Percentiles rank a stretch among this genome's conserved stretches.
phyloP scores from a whole-genome alignment of 2,797 vertebrate genomes.

The Pempheris klunzingeri region DNA sequence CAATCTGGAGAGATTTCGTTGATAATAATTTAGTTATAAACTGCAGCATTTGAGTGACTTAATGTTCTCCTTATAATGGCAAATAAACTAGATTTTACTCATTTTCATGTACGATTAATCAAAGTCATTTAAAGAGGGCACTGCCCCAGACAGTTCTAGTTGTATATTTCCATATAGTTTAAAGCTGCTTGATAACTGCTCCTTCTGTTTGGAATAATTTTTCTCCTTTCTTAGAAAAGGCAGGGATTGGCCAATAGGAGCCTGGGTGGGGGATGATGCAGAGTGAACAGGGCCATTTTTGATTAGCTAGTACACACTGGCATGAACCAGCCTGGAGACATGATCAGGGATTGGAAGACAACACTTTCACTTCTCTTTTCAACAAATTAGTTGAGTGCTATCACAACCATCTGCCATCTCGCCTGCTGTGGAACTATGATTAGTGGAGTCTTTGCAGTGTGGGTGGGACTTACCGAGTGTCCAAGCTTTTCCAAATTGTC shows the following conservation, averaged over 20 bases:
- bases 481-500: conserved; percentile 98
- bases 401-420: conserved; percentile 23
- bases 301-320: not conserved
- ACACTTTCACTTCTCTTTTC: conserved; percentile 64
- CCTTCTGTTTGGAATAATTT: not conserved
- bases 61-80: not conserved
- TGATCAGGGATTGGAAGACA: conserved; percentile 34
- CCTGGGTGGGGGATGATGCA: not conserved
- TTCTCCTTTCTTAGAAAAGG: not conserved
- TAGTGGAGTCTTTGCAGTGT: not conserved
- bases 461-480: conserved; percentile 89
- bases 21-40: too few species aligned
- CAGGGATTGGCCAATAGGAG: not conserved
- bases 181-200: too few species aligned
- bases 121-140: not conserved
- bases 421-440: not conserved
- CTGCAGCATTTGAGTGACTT: not conserved
- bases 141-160: too few species aligned
- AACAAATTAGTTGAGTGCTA: conserved; percentile 9
- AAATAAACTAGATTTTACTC: not conserved
- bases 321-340: conserved; percentile 9
- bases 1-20: too few species aligned
- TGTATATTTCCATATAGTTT: not conserved
- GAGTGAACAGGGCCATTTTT: not conserved
- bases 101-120: not conserved